Base-by-base conservation (phyloP, 2,888 invertebrate genomes). In the Drosophila nr. fundita region DNA sequence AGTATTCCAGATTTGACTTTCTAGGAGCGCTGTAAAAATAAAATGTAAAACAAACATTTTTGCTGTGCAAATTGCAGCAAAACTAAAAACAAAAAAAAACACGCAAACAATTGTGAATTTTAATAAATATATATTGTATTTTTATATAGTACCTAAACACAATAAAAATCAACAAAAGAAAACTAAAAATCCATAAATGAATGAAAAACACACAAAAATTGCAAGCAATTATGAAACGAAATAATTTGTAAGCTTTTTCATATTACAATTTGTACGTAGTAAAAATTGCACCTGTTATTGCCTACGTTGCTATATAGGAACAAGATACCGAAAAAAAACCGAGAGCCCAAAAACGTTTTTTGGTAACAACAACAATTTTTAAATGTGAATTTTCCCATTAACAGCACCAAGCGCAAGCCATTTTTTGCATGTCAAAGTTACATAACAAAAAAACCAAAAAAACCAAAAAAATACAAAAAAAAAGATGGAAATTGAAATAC, bases 371-470 rank as follows among this genome's bases (percentile, higher is more conserved):
- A 73, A 62, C 68, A 64, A 73, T 73, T 73, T 81, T 73, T 68
- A 76, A 82, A 85, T 70, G 80, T 69, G 62, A 79, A 75, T 80
- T 83, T 86, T 76, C 80, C 80, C 78, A 88, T 78, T 76, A 88
- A 90, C 83, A 85, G 85, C 85, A 85, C 85, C 85, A 85, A 85
- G 86, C 85, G 88, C 88, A 89, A 85, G 88, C 79, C 79, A 87
- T 87, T 90, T 83, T 83, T 88, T 89, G 90, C 89, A 90, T 90
- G 81, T 87, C 79, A 73, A 85, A 80, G 68, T 86, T 78, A 80
- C 60, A 79, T 63, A 64, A 73, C 42, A 38, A 58, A 62, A 71
- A 70, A 63, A 38, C 1, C 8, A 5, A 32, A 63, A 7, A 55
- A 27, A 38, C 4, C 0, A 24, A 54, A 53, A 55, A 36, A n/a